These are phyloP conservation scores for Oreochromis niloticus DNA, from an alignment of 2,113 vertebrate genomes.

Conservation along the genomic window DNA sequence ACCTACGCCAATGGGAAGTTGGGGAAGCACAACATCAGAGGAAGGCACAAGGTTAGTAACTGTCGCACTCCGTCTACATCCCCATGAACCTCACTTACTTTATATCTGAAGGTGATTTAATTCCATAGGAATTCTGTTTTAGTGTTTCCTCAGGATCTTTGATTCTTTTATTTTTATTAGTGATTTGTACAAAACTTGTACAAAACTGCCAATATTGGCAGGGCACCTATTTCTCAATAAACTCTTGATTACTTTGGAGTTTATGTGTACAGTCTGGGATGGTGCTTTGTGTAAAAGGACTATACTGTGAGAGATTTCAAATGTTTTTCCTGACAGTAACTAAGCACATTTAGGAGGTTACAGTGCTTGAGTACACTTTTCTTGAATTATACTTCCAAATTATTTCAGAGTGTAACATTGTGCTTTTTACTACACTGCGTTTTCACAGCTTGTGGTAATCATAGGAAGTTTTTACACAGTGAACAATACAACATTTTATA, in stretches of 20 bases:
- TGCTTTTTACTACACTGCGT: background rate
- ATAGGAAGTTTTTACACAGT: background rate
- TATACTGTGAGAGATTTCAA: background rate
- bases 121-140: background rate
- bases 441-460: background rate
- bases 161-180: background rate
- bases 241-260: background rate
- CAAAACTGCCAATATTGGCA: background rate
- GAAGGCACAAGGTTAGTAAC: background rate
- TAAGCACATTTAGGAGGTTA: background rate
- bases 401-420: background rate
- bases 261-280: background rate
- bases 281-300: background rate
- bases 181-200: background rate
- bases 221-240: background rate
- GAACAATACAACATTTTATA: background rate
- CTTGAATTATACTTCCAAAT: background rate
- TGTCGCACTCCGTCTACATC: background rate
- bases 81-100: background rate
- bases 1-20: background rate
- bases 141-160: background rate
- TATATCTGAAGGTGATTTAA: background rate
- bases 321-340: background rate
- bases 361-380: background rate
- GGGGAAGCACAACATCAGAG: background rate